These are phyloP conservation scores for Drosophila neotestacea DNA, from an alignment of 2,888 invertebrate genomes.

Conservation along the genomic window DNA sequence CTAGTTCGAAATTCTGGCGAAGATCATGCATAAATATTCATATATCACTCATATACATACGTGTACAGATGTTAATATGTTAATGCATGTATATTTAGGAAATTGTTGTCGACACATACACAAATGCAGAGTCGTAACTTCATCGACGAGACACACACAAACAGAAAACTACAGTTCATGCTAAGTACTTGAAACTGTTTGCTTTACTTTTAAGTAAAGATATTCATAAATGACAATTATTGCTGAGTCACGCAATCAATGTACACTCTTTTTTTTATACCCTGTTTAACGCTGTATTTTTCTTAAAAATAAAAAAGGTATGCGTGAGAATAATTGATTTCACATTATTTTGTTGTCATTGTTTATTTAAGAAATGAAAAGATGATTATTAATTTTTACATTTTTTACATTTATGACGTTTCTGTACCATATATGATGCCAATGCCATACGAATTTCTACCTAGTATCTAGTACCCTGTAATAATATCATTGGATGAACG, in stretches of 20 bases:
- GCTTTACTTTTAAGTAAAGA: constrained; percentile 58
- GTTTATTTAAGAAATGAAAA: constrained; percentile 74
- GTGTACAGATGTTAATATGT: constrained; percentile 23
- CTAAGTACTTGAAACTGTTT: constrained; percentile 62
- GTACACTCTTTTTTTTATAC: constrained; percentile 52
- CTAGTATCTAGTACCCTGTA: constrained; percentile 15
- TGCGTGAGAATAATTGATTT: constrained; percentile 76
- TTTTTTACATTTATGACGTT: constrained; percentile 50
- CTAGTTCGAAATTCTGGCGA: constrained; percentile 14
- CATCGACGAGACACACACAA: constrained; percentile 29
- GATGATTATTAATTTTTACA: constrained; percentile 64
- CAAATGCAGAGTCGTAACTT: constrained; percentile 16
- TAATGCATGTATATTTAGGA: constrained; percentile 42
- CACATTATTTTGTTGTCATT: constrained; percentile 73
- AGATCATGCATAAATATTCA: constrained; percentile 4
- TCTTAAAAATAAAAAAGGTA: constrained; percentile 60
- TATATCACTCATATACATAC: constrained; percentile 1
- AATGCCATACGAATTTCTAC: constrained; percentile 8
- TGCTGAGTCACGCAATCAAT: constrained; percentile 67
- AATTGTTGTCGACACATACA: constrained; percentile 41
- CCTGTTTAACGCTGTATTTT: constrained; percentile 51
- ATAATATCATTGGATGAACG: neutral
- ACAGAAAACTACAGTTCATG: constrained; percentile 55
- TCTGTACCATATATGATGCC: constrained; percentile 33
- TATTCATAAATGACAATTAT: constrained; percentile 56